phyloP scores from a whole-genome alignment of 2,797 vertebrate genomes.

The Melanotaenia pygmaea region DNA sequence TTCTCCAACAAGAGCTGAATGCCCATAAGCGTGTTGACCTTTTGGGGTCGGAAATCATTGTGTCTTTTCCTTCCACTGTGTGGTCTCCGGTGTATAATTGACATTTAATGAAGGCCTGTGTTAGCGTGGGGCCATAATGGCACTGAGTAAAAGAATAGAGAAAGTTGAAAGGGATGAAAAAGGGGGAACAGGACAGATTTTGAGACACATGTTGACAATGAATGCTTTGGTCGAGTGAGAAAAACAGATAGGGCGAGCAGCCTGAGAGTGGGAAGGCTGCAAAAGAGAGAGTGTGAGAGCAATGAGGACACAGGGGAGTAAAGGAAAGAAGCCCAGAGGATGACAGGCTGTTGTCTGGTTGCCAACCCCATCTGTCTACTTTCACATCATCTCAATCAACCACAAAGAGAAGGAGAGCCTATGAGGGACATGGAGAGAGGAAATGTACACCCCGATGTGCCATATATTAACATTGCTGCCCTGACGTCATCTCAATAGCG shows the following conservation, averaged over 20 bases:
- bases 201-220: slow-evolving; percentile 21
- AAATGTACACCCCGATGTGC: slow-evolving; percentile 28
- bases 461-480: slow-evolving; percentile 48
- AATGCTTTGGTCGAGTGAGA: slow-evolving; percentile 22
- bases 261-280: slow-evolving; percentile 18
- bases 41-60: slow-evolving; percentile 83
- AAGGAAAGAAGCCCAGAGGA: slow-evolving; percentile 48
- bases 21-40: slow-evolving; percentile 80
- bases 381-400: slow-evolving; percentile 79
- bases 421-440: slow-evolving; percentile 33
- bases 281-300: slow-evolving; percentile 8
- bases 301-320: slow-evolving; percentile 22
- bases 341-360: slow-evolving; percentile 79
- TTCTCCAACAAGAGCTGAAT: slow-evolving; percentile 60
- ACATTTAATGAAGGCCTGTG: slow-evolving; percentile 86
- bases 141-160: slow-evolving; percentile 68
- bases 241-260: slow-evolving; percentile 8
- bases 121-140: slow-evolving; percentile 72
- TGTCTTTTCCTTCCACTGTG: slow-evolving; percentile 76
- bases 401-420: slow-evolving; percentile 30
- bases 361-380: slow-evolving; percentile 84
- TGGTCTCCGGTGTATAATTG: slow-evolving; percentile 85
- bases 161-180: slow-evolving; percentile 31
- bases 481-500: slow-evolving; percentile 23
- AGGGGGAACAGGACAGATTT: slow-evolving; percentile 31